A percentile compares a stretch with the other conserved stretches of the same genome.
These are phyloP conservation scores for Sisyra nigra DNA, from an alignment of 2,888 invertebrate species.

Conservation along the genomic window DNA sequence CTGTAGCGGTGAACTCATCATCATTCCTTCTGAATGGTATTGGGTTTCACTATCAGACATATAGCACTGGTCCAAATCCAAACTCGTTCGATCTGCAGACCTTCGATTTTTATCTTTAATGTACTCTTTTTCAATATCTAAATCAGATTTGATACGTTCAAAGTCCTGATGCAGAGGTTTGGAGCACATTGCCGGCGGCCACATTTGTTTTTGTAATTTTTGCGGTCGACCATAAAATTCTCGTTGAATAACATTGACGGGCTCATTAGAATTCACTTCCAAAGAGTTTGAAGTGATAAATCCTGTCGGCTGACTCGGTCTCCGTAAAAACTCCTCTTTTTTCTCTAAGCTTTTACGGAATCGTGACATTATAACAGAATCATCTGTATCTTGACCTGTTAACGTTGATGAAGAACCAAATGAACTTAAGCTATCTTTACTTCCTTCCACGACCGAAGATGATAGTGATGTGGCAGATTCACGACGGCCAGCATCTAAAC, in stretches of 20 bases:
- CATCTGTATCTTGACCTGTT: conserved; percentile 50
- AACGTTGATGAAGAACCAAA: conserved; percentile 51
- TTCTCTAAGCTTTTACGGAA: conserved; percentile 74
- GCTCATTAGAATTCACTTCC: conserved; percentile 21
- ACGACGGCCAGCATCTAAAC: conserved; percentile 31
- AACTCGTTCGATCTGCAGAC: no score
- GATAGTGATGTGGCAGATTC: conserved; percentile 44
- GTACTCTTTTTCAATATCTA: conserved; percentile 26
- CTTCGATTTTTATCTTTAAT: conserved; percentile 13
- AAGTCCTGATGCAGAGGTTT: conserved; percentile 31
- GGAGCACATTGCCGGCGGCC: conserved; percentile 25
- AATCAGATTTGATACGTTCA: conserved; percentile 29
- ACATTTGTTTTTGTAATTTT: conserved; percentile 43
- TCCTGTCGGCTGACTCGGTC: conserved; percentile 49
- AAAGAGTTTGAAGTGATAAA: conserved; percentile 28
- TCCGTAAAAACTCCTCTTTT: conserved; percentile 74
- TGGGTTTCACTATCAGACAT: conserved; percentile 4
- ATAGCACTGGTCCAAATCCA: conserved; percentile 5
- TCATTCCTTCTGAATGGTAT: conserved; percentile 8
- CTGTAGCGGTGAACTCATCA: conserved; percentile 9
- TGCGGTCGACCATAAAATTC: conserved; percentile 70
- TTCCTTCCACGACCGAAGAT: conserved; percentile 44
- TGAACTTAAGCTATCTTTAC: conserved; percentile 51
- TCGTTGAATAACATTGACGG: conserved; percentile 32
- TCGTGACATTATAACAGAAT: conserved; percentile 56